These are phyloP conservation scores for Salminus brasiliensis DNA, from an alignment of 2,113 vertebrate species.

Conservation along the genomic window DNA sequence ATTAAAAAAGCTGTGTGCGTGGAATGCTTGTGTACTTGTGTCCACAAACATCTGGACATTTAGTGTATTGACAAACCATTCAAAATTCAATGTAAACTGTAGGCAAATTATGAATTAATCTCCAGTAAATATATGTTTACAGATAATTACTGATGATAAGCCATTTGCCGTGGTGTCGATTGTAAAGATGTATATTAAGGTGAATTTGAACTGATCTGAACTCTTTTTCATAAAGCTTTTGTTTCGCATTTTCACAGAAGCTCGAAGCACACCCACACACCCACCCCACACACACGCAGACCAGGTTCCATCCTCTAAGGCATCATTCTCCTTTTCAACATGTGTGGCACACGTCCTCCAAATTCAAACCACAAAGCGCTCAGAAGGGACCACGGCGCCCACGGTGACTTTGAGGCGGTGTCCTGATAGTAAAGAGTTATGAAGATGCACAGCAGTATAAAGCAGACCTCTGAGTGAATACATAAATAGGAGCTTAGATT, in stretches of 20 bases:
- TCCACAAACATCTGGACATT: no score
- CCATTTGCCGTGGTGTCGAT: neutral
- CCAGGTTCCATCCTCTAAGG: neutral
- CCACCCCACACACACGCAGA: neutral
- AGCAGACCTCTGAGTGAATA: neutral
- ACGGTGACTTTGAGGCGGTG: neutral
- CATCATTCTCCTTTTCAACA: neutral
- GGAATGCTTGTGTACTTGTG: no score
- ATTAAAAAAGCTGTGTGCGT: no score
- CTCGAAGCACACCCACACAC: neutral
- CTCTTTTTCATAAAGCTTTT: neutral
- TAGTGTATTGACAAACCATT: no score
- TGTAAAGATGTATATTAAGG: no score
- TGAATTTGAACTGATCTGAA: no score
- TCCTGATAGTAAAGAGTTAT: neutral
- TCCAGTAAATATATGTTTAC: no score
- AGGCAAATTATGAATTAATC: neutral
- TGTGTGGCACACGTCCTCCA: neutral
- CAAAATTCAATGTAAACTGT: no score
- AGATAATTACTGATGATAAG: no score
- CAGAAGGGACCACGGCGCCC: neutral
- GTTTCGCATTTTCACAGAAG: neutral
- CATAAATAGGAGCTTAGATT: neutral
- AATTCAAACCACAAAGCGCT: neutral
- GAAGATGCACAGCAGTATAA: neutral